A percentile compares a stretch with the other conserved stretches of the same genome.
These are phyloP conservation scores for Palythoa grandiflora DNA, from an alignment of 92 coral and sea anemone species.

Conservation along the genomic window DNA sequence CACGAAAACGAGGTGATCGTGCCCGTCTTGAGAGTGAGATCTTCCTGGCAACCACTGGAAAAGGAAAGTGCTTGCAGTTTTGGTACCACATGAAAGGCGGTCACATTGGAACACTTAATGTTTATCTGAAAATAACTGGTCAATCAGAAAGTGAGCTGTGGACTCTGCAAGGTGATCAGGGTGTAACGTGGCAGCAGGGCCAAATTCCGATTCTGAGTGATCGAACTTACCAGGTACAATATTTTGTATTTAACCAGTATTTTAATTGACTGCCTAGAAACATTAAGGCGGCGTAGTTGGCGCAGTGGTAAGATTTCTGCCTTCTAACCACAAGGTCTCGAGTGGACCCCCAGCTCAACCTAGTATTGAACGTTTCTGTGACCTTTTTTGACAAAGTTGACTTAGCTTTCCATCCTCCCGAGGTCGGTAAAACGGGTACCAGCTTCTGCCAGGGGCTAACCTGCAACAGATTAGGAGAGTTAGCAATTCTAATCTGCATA, in stretches of 20 bases:
- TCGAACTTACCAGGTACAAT: conserved; percentile 77
- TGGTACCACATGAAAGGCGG: conserved; percentile 95
- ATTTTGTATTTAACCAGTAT: background rate
- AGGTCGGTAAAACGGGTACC: too few species aligned
- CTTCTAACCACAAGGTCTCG: too few species aligned
- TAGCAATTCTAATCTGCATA: too few species aligned
- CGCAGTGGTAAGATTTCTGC: too few species aligned
- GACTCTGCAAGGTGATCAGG: conserved; percentile 73
- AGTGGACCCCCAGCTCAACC: too few species aligned
- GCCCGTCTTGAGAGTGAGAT: conserved; percentile 94
- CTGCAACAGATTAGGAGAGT: too few species aligned
- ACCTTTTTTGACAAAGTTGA: too few species aligned
- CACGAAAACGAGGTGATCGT: conserved; percentile 90
- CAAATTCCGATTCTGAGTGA: conserved; percentile 80
- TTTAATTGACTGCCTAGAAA: background rate
- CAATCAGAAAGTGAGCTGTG: conserved; percentile 90
- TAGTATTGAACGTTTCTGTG: too few species aligned
- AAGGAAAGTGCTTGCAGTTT: conserved; percentile 88
- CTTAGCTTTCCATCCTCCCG: too few species aligned
- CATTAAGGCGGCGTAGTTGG: too few species aligned
- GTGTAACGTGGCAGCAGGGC: conserved; percentile 82
- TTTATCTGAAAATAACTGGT: conserved; percentile 82
- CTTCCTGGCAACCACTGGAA: conserved; percentile 80
- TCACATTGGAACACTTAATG: conserved; percentile 81
- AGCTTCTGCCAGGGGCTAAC: too few species aligned